Evolutionary conservation across 2,888 invertebrate genomes (phyloP).

Genomic region (Hecatera dysodea): DNA sequence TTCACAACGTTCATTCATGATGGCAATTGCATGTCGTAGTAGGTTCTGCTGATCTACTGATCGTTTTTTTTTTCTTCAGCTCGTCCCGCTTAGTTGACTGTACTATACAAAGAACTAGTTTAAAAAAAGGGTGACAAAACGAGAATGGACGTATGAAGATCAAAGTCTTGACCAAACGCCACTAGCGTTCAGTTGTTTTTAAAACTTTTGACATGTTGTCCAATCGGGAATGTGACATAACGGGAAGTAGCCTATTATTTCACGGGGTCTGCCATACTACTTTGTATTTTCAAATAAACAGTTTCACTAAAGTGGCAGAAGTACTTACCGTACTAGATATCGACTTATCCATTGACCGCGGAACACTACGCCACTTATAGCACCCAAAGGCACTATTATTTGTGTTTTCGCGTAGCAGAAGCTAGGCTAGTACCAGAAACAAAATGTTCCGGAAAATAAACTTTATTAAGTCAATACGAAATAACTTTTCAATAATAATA

Average conservation of each 20-base stretch:
- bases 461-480: constrained; percentile 7
- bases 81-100: no score
- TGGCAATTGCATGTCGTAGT: no score
- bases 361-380: constrained; percentile 22
- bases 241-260: no score
- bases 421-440: neutral
- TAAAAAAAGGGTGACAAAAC: no score
- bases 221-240: no score
- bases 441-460: constrained; percentile 17
- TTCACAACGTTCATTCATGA: no score
- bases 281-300: constrained; percentile 23
- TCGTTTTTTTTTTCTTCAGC: neutral
- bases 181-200: no score
- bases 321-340: constrained; percentile 22
- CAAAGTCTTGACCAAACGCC: no score
- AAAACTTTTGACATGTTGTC: no score
- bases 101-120: no score
- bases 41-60: no score
- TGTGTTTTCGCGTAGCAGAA: constrained; percentile 33
- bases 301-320: constrained; percentile 9
- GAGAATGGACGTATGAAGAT: no score
- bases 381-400: constrained; percentile 28
- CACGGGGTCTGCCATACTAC: neutral
- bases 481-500: constrained; percentile 22
- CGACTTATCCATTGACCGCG: constrained; percentile 28